These are phyloP conservation scores for Hypercompe scribonia DNA, from an alignment of 2,888 invertebrate genomes.

Conservation along the genomic window DNA sequence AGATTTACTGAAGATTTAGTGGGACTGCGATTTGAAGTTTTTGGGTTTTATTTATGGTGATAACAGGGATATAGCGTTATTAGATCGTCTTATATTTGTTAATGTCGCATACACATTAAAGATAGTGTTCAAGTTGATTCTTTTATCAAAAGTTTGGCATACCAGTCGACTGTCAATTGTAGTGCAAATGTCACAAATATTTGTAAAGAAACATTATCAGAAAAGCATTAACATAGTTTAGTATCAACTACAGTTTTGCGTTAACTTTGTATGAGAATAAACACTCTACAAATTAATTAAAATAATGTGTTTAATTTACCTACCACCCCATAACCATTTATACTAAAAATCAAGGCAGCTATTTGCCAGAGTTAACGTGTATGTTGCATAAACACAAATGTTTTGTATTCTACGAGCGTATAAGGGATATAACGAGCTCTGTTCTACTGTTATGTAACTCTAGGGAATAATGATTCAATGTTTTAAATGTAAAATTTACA, in stretches of 20 bases:
- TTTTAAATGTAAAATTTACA: neutral
- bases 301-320: neutral
- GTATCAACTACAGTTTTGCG: neutral
- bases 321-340: slow-evolving; percentile 1
- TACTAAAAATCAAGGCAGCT: slow-evolving; percentile 10
- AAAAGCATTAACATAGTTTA: neutral
- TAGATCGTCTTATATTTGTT: neutral
- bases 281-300: neutral
- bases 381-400: slow-evolving; percentile 17
- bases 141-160: too few relatives aligned
- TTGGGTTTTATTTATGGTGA: neutral
- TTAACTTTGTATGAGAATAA: neutral
- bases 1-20: slow-evolving; percentile 11
- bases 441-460: slow-evolving; percentile 1
- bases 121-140: neutral
- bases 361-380: slow-evolving; percentile 8
- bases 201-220: neutral
- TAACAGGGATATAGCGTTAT: neutral
- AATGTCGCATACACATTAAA: neutral
- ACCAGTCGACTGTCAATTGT: neutral
- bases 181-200: neutral
- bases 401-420: slow-evolving; percentile 14
- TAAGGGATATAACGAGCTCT: slow-evolving; percentile 7
- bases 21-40: slow-evolving; percentile 3
- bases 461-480: neutral